Evolutionary conservation across 2,797 vertebrate species (phyloP).

Genomic region (Schizopygopsis malacanthus): DNA sequence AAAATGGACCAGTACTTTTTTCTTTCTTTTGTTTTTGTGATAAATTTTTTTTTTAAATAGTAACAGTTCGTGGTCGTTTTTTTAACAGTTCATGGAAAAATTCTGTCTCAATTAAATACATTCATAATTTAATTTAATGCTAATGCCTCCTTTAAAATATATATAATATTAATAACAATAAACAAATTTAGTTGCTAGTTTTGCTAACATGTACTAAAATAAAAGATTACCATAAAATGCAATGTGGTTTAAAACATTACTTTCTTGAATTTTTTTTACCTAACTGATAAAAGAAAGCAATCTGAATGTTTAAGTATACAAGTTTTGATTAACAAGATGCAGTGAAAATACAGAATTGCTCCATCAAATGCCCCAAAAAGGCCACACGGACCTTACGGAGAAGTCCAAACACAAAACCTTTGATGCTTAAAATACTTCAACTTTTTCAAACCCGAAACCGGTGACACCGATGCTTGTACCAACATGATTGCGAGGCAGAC

Average conservation of each 20-base stretch:
- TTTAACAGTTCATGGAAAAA: too few relatives aligned
- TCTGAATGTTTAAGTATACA: background rate
- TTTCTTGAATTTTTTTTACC: too few relatives aligned
- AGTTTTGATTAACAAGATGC: background rate
- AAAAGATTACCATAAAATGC: too few relatives aligned
- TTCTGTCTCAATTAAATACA: too few relatives aligned
- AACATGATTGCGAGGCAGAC: background rate
- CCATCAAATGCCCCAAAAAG: too few relatives aligned
- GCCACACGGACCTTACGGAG: too few relatives aligned
- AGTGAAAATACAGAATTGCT: background rate
- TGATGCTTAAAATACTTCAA: background rate
- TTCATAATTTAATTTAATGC: background rate
- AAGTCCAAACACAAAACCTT: background rate
- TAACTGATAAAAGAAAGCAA: background rate
- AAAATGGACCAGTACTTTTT: too few relatives aligned
- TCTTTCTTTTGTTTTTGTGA: too few relatives aligned
- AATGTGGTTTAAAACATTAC: too few relatives aligned
- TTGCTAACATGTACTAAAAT: background rate
- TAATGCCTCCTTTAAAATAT: background rate
- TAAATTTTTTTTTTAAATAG: too few relatives aligned
- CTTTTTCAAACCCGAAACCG: background rate
- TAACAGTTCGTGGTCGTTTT: too few relatives aligned
- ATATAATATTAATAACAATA: too few relatives aligned
- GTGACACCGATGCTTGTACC: background rate
- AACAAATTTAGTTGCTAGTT: background rate